Evolutionary conservation across 2,888 invertebrate genomes (phyloP).

Genomic region (Dryocosmus kuriphilus): DNA sequence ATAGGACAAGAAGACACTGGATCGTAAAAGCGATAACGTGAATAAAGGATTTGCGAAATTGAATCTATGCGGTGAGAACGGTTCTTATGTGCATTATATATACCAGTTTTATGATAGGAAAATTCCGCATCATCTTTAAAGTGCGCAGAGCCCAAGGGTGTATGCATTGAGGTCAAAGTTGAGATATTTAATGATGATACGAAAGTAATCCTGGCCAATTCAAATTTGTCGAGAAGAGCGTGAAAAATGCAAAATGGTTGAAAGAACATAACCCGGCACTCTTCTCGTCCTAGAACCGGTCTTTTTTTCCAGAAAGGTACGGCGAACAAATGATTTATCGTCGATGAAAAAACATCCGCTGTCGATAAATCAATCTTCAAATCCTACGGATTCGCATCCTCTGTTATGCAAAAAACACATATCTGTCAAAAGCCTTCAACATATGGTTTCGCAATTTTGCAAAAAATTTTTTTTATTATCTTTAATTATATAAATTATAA

Average conservation of each 20-base stretch:
- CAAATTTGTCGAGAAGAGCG: neutral
- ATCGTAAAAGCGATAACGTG: neutral
- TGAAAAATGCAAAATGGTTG: neutral
- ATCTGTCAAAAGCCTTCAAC: neutral
- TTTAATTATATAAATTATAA: too few relatives aligned
- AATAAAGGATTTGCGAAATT: conserved; percentile 8
- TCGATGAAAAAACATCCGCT: conserved; percentile 39
- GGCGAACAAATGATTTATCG: conserved; percentile 44
- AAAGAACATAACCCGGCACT: conserved; percentile 17
- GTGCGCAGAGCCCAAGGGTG: neutral
- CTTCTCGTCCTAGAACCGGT: conserved; percentile 13
- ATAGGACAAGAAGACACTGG: neutral
- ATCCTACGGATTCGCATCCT: conserved; percentile 40
- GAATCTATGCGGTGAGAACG: neutral
- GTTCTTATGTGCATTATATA: conserved; percentile 10
- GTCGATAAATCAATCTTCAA: conserved; percentile 45
- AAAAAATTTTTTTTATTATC: neutral
- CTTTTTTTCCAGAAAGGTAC: neutral
- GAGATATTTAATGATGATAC: neutral
- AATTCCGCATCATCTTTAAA: neutral
- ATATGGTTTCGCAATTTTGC: neutral
- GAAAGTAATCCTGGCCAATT: neutral
- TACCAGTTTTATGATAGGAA: neutral
- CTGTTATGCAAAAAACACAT: conserved; percentile 21
- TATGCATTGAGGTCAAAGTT: neutral